Base-by-base conservation (phyloP, 2,888 invertebrate genomes). In the Athetis lepigone region DNA sequence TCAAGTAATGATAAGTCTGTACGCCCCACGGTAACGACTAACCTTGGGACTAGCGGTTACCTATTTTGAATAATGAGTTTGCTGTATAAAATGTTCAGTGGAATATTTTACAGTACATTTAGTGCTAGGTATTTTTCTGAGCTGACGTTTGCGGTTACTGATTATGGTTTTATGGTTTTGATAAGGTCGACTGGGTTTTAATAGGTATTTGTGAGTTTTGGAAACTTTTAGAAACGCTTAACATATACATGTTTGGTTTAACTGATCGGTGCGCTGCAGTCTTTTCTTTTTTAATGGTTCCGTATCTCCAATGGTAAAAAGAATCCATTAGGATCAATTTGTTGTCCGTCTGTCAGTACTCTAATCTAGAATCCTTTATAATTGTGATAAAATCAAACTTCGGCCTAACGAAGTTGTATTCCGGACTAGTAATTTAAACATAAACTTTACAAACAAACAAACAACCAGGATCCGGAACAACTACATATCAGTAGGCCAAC, bases 1-100 rank as follows among this genome's bases (percentile, higher is more conserved):
- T 75, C 68, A 42, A 51, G 47, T 46, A 60, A 36, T 57, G 54
- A 56, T 62, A 73, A 62, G 55, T 72, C 23, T 54, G 51, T 36
- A 9, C 9, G 6, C 33, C 16, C 25, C 43, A 39, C 39, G 49
- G 45, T 29, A 18, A 56, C 63, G 25, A 13, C 18, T 52, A 50
- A 65, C 77, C 75, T 76, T 75, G 75, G 0, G 9, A 18, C 13
- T 33, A 13, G 19, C 33, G n/a, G 19, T 36, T 33, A 51, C 61
- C 55, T 62, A 65, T 58, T 65, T 43, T 40, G 52, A 62, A 62
- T 70, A 63, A 46, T 33, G 43, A 43, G 52, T 57, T 43, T 33
- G 3, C 8, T 11, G 29, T 13, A 36, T 46, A 39, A 54, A 62
- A 60, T 51, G 3, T 6, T 25, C 27, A 9, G 39, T 59, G 70